Evolutionary conservation across 2,888 invertebrate genomes (phyloP), one percentile per base, ranked within the genome.

Genomic region (Agrotis segetum): DNA sequence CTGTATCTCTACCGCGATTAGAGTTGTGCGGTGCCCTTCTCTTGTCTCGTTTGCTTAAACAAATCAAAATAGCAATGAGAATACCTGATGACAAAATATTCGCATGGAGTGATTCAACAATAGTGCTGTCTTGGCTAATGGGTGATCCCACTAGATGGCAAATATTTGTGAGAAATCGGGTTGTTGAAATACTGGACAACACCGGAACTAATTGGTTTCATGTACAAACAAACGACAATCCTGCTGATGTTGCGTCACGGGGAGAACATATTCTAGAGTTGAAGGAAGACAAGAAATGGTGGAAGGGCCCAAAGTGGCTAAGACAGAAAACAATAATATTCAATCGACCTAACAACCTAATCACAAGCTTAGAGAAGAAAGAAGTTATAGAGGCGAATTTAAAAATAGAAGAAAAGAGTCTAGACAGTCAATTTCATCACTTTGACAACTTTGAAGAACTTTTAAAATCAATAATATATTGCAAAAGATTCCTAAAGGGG

Each of bases 1-100:
- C 66, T 17, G 21, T 74, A 0, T 71, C 74, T 19, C n/a, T 74
- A 0, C 71, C 74, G 13, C 34, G 74, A 16, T 58, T 74, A 14
- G 74, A 74, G 29, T 52, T 74, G n/a, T 74, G 70, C 14, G 68
- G 60, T 44, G 65, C 74, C 11, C 24, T 74, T 14, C 47, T 74
- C 3, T 49, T 71, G 29, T 67, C 71, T 17, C 24, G 55, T 40
- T 47, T 71, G 21, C 59, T 74, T 0, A 67, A 67, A 49, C 71
- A 74, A 60, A 64, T 74, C 11, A 64, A 29, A 16, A 24, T 13
- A 21, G 71, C 71, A 21, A 64, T 67, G 55, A 64, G 40, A 61
- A 64, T 74, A 59, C 46, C 74, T 7, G 21, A 17, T n/a, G 16
- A 44, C 5, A 61, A 62, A 29, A 58, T 62, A 44, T 71, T 34